phyloP scores from a whole-genome alignment of 2,797 vertebrate species.

The Poeciliopsis infans region DNA sequence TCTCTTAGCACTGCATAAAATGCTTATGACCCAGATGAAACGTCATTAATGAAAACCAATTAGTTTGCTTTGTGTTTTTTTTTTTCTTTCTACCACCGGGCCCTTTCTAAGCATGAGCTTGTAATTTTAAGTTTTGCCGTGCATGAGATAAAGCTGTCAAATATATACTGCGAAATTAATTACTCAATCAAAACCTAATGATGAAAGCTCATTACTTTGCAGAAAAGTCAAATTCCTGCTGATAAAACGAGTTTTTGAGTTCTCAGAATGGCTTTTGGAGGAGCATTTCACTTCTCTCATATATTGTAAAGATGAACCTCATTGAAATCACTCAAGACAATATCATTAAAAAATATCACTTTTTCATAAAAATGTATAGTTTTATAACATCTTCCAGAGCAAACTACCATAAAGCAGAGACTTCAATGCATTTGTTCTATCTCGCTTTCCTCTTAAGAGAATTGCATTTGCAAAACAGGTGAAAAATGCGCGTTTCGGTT shows the following conservation, averaged over 20 bases:
- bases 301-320: neutral
- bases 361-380: neutral
- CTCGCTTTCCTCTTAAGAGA: neutral
- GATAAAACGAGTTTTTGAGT: conserved; percentile 55
- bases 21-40: conserved; percentile 14
- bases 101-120: conserved; percentile 35
- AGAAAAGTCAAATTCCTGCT: conserved; percentile 40
- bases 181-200: conserved; percentile 69
- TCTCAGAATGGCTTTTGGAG: conserved; percentile 26
- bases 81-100: neutral
- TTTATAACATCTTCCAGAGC: neutral
- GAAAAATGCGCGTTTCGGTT: neutral
- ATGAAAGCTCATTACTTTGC: conserved; percentile 69
- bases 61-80: neutral
- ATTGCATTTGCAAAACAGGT: neutral
- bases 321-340: neutral
- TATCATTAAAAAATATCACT: neutral
- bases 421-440: too few relatives aligned
- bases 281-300: neutral
- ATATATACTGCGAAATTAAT: conserved; percentile 66
- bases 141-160: conserved; percentile 75
- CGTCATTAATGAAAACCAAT: conserved; percentile 39
- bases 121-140: conserved; percentile 68
- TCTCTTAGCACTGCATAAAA: conserved; percentile 1
- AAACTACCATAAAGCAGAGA: neutral